Conservation (phyloP, 2,888 invertebrate species). For the Caenorhabditis macrosperma region DNA sequence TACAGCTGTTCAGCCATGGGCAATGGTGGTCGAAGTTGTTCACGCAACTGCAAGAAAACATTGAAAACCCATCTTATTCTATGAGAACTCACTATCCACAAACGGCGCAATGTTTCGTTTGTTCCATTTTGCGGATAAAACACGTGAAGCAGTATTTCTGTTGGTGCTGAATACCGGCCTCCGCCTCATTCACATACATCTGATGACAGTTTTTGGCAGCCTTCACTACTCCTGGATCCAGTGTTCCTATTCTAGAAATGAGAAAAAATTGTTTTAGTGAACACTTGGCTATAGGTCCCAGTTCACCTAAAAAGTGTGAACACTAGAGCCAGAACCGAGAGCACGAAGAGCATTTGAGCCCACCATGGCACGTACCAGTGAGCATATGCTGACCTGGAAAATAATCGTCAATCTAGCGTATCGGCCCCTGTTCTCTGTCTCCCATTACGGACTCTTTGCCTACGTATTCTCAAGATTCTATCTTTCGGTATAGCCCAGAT, state of each 20-base stretch:
- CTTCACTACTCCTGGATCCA: constrained; percentile 64
- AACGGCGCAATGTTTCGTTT: constrained; percentile 69
- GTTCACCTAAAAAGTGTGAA: constrained; percentile 53
- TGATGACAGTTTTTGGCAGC: constrained; percentile 49
- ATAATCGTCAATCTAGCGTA: neutral
- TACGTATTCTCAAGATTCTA: neutral
- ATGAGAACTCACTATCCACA: constrained; percentile 68
- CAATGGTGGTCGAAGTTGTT: constrained; percentile 71
- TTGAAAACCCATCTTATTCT: too few relatives aligned
- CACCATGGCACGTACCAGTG: constrained; percentile 72
- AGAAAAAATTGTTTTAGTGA: too few relatives aligned
- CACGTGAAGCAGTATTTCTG: constrained; percentile 68
- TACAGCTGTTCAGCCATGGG: constrained; percentile 70
- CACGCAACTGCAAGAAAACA: constrained; percentile 72
- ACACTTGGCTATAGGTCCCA: too few relatives aligned
- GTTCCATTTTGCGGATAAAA: constrained; percentile 58
- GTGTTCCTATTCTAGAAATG: constrained; percentile 55
- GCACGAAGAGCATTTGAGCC: constrained; percentile 67
- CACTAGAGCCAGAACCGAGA: constrained; percentile 55
- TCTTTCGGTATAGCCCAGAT: neutral
- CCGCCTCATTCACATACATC: constrained; percentile 61
- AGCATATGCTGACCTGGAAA: constrained; percentile 65
- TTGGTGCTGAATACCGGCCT: constrained; percentile 54
- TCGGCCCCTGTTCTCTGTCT: too few relatives aligned
- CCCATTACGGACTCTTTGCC: too few relatives aligned